These are phyloP conservation scores for Lethenteron reissneri DNA, from an alignment of 2,113 vertebrate species.

Conservation along the genomic window DNA sequence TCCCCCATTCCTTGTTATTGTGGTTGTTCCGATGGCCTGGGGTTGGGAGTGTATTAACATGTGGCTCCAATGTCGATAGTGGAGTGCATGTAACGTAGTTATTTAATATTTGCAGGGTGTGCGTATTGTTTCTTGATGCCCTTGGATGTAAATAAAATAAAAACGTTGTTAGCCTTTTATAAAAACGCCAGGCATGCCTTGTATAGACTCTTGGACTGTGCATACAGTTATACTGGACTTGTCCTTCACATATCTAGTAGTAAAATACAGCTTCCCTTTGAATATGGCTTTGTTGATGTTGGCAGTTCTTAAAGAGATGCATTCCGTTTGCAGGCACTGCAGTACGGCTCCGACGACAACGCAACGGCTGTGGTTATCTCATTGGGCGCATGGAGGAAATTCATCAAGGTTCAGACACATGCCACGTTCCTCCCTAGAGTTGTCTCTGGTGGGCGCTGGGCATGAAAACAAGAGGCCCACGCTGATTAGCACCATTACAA, in stretches of 20 bases:
- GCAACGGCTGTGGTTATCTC: constrained; percentile 11
- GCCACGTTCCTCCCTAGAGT: constrained; percentile 10
- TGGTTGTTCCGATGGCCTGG: too few species aligned
- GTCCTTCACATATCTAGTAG: background rate
- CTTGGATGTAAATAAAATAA: too few species aligned
- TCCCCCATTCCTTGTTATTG: too few species aligned
- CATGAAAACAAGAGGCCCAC: constrained; percentile 2
- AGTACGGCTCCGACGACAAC: constrained; percentile 12
- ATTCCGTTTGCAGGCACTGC: constrained; percentile 10
- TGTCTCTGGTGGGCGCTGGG: constrained; percentile 10
- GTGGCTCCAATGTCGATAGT: too few species aligned
- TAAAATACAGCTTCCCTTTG: background rate
- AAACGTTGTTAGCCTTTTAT: too few species aligned
- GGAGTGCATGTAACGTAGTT: too few species aligned
- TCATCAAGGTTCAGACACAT: constrained; percentile 6
- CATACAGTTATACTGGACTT: background rate
- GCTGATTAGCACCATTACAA: background rate
- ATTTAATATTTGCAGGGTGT: too few species aligned
- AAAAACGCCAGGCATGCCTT: background rate
- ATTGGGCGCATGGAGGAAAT: constrained; percentile 13
- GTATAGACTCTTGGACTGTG: background rate
- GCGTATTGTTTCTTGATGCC: too few species aligned
- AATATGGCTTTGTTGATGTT: background rate
- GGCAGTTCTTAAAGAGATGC: background rate
- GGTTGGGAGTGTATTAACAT: too few species aligned